Evolutionary conservation across 1,140 invertebrate species (phyloP).

Genomic region (Antheraea pernyi): DNA sequence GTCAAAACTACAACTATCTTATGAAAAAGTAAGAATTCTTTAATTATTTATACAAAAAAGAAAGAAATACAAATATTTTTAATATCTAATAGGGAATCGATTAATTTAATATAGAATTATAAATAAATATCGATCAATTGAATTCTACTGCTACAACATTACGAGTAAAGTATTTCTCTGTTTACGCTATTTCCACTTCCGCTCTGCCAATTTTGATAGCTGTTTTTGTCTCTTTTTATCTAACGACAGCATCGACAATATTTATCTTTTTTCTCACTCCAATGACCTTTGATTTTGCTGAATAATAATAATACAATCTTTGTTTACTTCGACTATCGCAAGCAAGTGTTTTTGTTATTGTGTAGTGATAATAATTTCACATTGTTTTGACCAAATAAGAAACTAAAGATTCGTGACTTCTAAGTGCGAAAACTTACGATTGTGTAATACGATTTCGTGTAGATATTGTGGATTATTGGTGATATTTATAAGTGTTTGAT

Average conservation of each 20-base stretch:
- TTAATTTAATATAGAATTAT: neutral
- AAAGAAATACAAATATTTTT: too few relatives aligned
- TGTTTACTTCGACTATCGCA: conserved; percentile 74
- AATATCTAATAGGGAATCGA: too few relatives aligned
- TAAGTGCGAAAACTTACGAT: neutral
- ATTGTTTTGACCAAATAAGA: conserved; percentile 14
- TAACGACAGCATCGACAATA: conserved; percentile 15
- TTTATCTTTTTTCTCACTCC: conserved; percentile 42
- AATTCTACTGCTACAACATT: neutral
- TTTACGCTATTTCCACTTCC: conserved; percentile 14
- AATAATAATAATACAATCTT: conserved; percentile 77
- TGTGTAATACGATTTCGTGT: conserved; percentile 7
- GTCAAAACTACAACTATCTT: too few relatives aligned
- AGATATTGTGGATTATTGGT: neutral
- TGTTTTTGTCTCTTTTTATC: conserved; percentile 44
- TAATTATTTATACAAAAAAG: too few relatives aligned
- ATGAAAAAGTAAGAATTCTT: too few relatives aligned
- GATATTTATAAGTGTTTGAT: conserved; percentile 43
- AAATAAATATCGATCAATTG: neutral
- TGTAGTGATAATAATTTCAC: conserved; percentile 16
- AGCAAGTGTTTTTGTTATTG: conserved; percentile 77
- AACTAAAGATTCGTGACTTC: neutral
- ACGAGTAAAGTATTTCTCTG: neutral
- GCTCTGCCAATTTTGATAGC: conserved; percentile 36
- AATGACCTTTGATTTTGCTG: conserved; percentile 75